Evolutionary conservation across 2,888 invertebrate genomes (phyloP), one percentile per base, ranked within the genome.

Genomic region (Slavum lentiscoides): DNA sequence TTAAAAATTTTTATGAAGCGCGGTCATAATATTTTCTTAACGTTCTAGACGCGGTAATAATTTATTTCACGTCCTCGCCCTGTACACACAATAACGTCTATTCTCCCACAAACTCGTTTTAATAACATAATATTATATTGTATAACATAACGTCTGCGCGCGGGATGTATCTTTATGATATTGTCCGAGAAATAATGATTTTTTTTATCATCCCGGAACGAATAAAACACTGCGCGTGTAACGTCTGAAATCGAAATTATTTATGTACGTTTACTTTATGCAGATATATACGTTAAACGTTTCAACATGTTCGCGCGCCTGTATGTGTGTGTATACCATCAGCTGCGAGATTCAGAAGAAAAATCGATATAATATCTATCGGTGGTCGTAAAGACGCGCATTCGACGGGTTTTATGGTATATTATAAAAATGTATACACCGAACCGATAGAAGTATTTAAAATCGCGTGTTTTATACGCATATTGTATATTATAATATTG

Each of bases 201-300:
- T n/a, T n/a, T 62, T 74, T 73, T 74, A 62, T 62, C 62, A 62
- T 37, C 30, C 49, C 19, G 49, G 23, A 62, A 74, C 62, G 62
- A 73, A 73, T 62, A 62, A 74, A 74, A 74, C 61, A 4, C 30
- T 30, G 30, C 2, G 2, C 4, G 30, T 11, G 49, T 9, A 17
- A 39, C 43, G 61, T 73, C 62, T 62, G 23, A 62, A 62, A 58
- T 61, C 61, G 61, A 73, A 73, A 62, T 74, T 49, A 74, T 72
- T 72, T 74, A 74, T 49, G 62, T 30, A n/a, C 49, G 61, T 21
- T 73, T 37, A 74, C 53, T 74, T 74, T 62, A 74, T 74, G 73
- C 15, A 53, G 49, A 74, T 74, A 30, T 74, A 30, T 2, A 49
- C 62, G 62, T 62, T 74, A 62, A 62, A 49, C 37, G 62, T 49